Evolutionary conservation across 2,888 invertebrate genomes (phyloP).

Genomic region (Girardia tigrina): DNA sequence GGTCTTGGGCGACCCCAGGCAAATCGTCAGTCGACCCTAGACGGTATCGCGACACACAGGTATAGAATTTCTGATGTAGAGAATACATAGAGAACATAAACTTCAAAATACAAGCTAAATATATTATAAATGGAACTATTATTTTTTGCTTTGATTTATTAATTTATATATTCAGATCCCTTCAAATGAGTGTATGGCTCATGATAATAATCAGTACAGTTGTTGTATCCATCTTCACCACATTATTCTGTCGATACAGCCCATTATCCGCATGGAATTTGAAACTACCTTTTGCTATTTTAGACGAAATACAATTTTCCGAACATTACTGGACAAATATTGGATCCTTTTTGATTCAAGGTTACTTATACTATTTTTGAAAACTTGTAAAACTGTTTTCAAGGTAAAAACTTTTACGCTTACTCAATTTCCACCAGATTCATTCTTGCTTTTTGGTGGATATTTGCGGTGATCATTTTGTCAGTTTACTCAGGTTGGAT

Average conservation of each 20-base stretch:
- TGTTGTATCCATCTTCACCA: neutral
- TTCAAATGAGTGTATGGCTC: neutral
- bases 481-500: neutral
- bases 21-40: no score
- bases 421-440: neutral
- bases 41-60: no score
- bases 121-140: no score
- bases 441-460: neutral
- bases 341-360: constrained; percentile 2
- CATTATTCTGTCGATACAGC: constrained; percentile 2
- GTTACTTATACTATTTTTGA: no score
- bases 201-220: neutral
- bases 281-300: neutral
- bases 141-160: no score
- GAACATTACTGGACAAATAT: constrained; percentile 10
- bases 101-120: no score
- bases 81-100: no score
- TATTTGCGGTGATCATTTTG: neutral
- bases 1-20: no score
- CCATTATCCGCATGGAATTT: constrained; percentile 17
- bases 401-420: constrained; percentile 5
- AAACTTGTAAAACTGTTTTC: no score
- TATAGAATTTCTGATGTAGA: no score
- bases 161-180: neutral
- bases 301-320: neutral